These are phyloP conservation scores for Zalophus californianus DNA, from an alignment of 2,797 vertebrate genomes.

Conservation along the genomic window DNA sequence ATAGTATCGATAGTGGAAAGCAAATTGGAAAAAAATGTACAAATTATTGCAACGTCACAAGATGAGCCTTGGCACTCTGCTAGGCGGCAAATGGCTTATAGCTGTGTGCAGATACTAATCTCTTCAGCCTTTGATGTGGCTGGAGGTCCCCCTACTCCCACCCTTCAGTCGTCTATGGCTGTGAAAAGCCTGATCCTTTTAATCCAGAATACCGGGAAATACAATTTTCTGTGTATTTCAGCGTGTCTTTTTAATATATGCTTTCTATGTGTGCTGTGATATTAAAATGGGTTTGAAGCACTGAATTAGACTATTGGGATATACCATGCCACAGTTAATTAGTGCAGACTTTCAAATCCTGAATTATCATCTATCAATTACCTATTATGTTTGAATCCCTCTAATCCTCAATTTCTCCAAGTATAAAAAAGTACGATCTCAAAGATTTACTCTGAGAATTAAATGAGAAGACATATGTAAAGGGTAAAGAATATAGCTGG, in stretches of 20 bases:
- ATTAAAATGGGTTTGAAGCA: background rate
- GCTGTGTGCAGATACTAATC: background rate
- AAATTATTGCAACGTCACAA: conserved; percentile 14
- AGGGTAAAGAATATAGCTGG: background rate
- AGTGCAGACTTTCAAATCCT: conserved; percentile 24
- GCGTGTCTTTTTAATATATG: background rate
- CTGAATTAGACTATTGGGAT: background rate
- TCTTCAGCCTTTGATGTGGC: conserved; percentile 18
- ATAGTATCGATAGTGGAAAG: conserved; percentile 20
- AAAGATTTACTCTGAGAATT: conserved; percentile 10
- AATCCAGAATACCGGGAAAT: background rate
- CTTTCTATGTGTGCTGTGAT: conserved; percentile 8
- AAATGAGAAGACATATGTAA: background rate
- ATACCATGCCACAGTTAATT: background rate
- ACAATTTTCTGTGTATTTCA: background rate
- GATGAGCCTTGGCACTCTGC: background rate
- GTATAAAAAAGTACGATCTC: background rate
- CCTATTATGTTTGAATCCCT: background rate
- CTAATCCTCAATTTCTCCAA: background rate
- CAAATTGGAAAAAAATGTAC: conserved; percentile 5
- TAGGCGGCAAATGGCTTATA: background rate
- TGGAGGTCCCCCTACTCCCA: background rate
- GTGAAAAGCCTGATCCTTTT: background rate
- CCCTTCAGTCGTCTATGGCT: background rate
- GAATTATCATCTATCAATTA: background rate